Percentiles rank a stretch among this genome's conserved stretches.
phyloP scores from a whole-genome alignment of 2,888 invertebrate species.

The Xestia rhomboidea region DNA sequence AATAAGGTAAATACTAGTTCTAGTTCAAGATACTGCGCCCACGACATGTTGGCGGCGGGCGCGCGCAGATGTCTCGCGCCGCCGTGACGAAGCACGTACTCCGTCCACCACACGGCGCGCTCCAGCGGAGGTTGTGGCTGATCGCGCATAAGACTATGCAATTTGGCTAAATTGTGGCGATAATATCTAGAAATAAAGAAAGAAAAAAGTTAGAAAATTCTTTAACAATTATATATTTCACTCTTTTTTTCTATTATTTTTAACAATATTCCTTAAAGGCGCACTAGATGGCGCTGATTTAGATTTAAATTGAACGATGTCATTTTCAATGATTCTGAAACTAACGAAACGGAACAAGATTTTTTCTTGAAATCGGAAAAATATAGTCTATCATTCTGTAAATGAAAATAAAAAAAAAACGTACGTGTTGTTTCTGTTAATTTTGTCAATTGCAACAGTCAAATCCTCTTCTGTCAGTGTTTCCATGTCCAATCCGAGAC shows the following conservation, averaged over 20 bases:
- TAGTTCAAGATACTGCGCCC: slow-evolving; percentile 68
- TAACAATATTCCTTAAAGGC: neutral
- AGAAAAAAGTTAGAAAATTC: neutral
- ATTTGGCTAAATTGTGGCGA: slow-evolving; percentile 44
- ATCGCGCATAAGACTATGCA: slow-evolving; percentile 47
- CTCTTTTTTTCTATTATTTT: neutral
- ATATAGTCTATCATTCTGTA: neutral
- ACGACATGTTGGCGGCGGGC: slow-evolving; percentile 73
- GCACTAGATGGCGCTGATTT: neutral
- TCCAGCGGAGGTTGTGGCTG: slow-evolving; percentile 67
- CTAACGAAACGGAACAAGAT: neutral
- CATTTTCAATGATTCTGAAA: neutral
- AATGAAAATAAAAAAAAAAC: neutral
- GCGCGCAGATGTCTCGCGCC: slow-evolving; percentile 81
- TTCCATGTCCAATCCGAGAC: slow-evolving; percentile 64
- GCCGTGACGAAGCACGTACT: slow-evolving; percentile 82
- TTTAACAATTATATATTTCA: too few relatives aligned
- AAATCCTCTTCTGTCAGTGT: slow-evolving; percentile 70
- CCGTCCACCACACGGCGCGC: slow-evolving; percentile 86
- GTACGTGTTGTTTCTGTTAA: slow-evolving; percentile 68
- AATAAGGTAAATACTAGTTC: slow-evolving; percentile 61
- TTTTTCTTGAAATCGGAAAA: neutral
- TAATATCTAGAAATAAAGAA: slow-evolving; percentile 38
- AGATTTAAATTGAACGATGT: neutral
- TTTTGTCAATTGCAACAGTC: slow-evolving; percentile 60